phyloP scores from a whole-genome alignment of 92 coral and sea anemone genomes.

The Palythoa grandiflora region DNA sequence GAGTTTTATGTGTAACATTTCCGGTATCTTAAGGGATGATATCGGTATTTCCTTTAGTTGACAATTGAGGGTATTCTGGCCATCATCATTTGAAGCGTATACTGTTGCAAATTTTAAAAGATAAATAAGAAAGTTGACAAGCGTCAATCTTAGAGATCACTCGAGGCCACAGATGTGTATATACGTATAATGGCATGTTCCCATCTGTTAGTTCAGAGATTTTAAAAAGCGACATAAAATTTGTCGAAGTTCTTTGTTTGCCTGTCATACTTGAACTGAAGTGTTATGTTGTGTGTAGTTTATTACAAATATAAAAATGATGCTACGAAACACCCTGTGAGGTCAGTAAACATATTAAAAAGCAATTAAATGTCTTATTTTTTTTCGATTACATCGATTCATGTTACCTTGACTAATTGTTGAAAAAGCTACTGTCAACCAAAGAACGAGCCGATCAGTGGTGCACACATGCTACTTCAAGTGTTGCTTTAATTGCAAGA shows the following conservation, averaged over 20 bases:
- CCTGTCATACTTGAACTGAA: slow-evolving; percentile 9
- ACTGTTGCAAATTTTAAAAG: neutral
- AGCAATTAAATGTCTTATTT: neutral
- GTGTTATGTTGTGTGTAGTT: slow-evolving; percentile 11
- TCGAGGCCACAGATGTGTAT: slow-evolving; percentile 12
- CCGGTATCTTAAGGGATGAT: neutral
- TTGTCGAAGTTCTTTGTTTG: too few relatives aligned
- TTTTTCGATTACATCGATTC: too few relatives aligned
- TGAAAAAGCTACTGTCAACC: too few relatives aligned
- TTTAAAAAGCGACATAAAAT: neutral
- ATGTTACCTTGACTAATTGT: too few relatives aligned
- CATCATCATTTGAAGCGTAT: too few relatives aligned
- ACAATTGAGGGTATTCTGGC: too few relatives aligned
- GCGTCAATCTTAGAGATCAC: slow-evolving; percentile 15
- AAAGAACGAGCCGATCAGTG: too few relatives aligned
- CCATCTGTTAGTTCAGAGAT: slow-evolving; percentile 13
- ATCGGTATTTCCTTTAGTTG: too few relatives aligned
- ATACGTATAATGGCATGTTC: slow-evolving; percentile 2
- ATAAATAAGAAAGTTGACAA: neutral
- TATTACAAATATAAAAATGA: slow-evolving; percentile 14
- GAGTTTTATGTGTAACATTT: neutral
- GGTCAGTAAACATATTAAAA: slow-evolving; percentile 13
- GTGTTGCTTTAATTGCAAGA: too few relatives aligned
- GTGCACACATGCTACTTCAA: too few relatives aligned
- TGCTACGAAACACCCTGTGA: slow-evolving; percentile 12